phyloP scores from a whole-genome alignment of 1,140 invertebrate genomes.

The Zaprionus nigranus region DNA sequence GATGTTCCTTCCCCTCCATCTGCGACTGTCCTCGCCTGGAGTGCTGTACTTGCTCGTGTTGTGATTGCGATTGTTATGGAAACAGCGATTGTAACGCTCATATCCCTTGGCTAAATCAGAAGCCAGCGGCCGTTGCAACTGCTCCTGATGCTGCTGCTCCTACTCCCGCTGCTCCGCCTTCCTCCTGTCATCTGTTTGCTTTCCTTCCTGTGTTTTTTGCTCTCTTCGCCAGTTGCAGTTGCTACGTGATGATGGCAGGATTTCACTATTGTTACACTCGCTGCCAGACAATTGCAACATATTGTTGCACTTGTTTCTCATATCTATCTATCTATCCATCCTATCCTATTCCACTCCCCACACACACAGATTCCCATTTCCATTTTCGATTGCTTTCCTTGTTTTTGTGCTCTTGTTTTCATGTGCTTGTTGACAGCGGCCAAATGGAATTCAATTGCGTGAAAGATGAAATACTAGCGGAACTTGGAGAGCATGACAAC shows the following conservation, averaged over 20 bases:
- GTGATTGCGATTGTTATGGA: constrained; percentile 75
- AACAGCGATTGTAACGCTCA: constrained; percentile 61
- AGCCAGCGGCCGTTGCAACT: constrained; percentile 20
- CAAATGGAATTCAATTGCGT: constrained; percentile 50
- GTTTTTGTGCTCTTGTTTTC: constrained; percentile 38
- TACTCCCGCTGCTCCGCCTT: not conserved
- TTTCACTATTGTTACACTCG: constrained; percentile 61
- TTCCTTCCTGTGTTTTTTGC: constrained; percentile 15
- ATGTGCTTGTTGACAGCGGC: constrained; percentile 57
- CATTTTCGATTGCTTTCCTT: constrained; percentile 37
- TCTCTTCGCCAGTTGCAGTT: constrained; percentile 22
- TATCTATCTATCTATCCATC: not conserved
- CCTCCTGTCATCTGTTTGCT: constrained; percentile 10
- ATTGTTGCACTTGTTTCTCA: constrained; percentile 58
- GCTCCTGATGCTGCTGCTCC: not conserved
- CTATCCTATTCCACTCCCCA: constrained; percentile 3
- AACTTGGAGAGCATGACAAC: not conserved
- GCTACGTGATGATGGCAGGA: constrained; percentile 68
- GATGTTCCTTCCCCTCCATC: constrained; percentile 28
- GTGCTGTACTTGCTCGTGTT: constrained; percentile 41
- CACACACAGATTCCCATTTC: constrained; percentile 30
- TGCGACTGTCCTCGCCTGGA: not conserved
- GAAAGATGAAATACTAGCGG: constrained; percentile 13
- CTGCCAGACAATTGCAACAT: constrained; percentile 69
- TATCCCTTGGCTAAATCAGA: constrained; percentile 60